These are phyloP conservation scores for Petaurus breviceps DNA, from an alignment of 2,113 vertebrate species.

Conservation along the genomic window DNA sequence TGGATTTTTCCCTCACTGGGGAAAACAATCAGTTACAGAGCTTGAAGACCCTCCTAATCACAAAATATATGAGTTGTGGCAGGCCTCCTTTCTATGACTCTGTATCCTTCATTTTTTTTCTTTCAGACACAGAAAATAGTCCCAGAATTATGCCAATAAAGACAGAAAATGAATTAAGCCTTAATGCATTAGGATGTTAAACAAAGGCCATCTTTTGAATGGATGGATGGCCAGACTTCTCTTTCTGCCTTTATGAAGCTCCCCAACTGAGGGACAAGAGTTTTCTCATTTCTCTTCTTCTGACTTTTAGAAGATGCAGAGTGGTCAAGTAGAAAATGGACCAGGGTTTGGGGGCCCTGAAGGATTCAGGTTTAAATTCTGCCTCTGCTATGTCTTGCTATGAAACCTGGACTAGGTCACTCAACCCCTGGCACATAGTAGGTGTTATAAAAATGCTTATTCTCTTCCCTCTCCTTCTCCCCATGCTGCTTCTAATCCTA, in stretches of 20 bases:
- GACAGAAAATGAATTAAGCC: slow-evolving; percentile 82
- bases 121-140: slow-evolving; percentile 75
- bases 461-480: background rate
- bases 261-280: slow-evolving; percentile 72
- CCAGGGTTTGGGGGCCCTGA: background rate
- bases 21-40: slow-evolving; percentile 37
- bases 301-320: slow-evolving; percentile 12
- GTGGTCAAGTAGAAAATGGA: background rate
- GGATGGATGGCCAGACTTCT: slow-evolving; percentile 79
- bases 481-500: background rate
- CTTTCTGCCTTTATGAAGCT: slow-evolving; percentile 75
- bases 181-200: slow-evolving; percentile 83
- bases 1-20: slow-evolving; percentile 18
- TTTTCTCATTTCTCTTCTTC: slow-evolving; percentile 59
- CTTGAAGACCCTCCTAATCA: background rate
- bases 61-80: slow-evolving; percentile 45
- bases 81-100: slow-evolving; percentile 48
- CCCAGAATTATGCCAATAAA: slow-evolving; percentile 64
- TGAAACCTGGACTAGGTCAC: background rate
- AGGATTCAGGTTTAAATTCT: background rate
- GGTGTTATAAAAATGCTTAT: background rate
- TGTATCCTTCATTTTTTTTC: slow-evolving; percentile 68
- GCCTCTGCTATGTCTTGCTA: background rate
- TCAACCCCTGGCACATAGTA: background rate
- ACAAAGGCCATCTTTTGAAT: slow-evolving; percentile 76